Base-by-base conservation (phyloP, 2,113 vertebrate genomes). In the Felis chaus region DNA sequence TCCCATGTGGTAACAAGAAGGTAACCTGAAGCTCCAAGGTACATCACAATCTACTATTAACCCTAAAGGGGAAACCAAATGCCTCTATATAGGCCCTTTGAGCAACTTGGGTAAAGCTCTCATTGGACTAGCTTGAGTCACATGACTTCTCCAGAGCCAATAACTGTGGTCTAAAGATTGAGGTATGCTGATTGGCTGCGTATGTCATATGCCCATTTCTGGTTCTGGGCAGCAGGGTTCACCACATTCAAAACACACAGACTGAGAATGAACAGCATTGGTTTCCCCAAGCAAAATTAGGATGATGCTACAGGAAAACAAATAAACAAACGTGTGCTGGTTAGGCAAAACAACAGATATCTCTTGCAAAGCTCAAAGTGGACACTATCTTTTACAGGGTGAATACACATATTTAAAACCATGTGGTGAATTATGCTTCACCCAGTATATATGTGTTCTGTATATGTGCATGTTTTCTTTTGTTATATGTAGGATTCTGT, bases 341-440 rank as follows among this genome's bases (percentile, higher is more conserved):
- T 87, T 69, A 96, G 29, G 19, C 61, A 94, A 84, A 94, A 88
- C 57, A 88, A 84, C 82, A 79, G 50, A 73, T 83, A 69, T 81
- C 36, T 63, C 36, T 87, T 73, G 15, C 18, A 83, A 96, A 96
- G 92, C 68, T 84, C 71, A 68, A 91, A 82, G 66, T 65, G 79
- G 76, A 36, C 94, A 87, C 31, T 85, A 29, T 55, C 39, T 90
- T 94, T 94, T 71, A 92, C 71, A 53, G 50, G 1, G 23, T 80
- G 36, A 76, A 63, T 76, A 53, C 11, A 69, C 29, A 55, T 86
- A 83, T 97, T 90, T 53, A 45, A 84, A 83, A n/a, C 48, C 53
- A 2, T 66, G 48, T 57, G 11, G 33, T 80, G 39, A 74, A 31
- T 92, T 89, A 84, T 91, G 16, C 27, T n/a, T 57, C 36, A 27